A percentile compares a stretch with the other conserved stretches of the same genome.
phyloP scores from a whole-genome alignment of 2,113 vertebrate species.

The Silurus asotus region DNA sequence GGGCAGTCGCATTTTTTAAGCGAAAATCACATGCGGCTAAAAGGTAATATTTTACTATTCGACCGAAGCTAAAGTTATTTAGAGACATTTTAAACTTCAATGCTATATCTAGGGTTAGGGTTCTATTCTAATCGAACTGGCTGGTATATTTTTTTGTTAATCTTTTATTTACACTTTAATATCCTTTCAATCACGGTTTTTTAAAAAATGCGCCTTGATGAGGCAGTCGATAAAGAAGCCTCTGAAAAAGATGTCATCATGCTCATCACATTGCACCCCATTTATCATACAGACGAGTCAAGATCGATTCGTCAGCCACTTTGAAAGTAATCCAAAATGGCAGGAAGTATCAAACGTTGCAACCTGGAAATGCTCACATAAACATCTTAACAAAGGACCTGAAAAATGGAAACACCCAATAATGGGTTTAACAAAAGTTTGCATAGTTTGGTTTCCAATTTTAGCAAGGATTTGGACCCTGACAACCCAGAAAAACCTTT shows the following conservation, averaged over 20 bases:
- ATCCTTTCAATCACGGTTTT: not conserved
- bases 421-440: not conserved
- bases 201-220: no score
- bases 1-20: constrained; percentile 5
- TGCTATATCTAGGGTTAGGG: no score
- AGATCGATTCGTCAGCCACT: constrained; percentile 23
- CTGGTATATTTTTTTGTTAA: not conserved
- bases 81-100: not conserved
- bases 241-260: not conserved
- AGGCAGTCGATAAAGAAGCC: constrained; percentile 28
- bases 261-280: not conserved
- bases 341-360: constrained; percentile 21
- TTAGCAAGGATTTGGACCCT: not conserved
- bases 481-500: not conserved
- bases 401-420: not conserved
- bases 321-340: constrained; percentile 16
- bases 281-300: constrained; percentile 13
- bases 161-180: not conserved
- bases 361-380: not conserved
- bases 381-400: not conserved
- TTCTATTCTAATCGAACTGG: not conserved
- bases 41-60: not conserved
- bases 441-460: not conserved
- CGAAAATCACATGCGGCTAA: not conserved
- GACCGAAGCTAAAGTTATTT: not conserved